A percentile compares a stretch with the other conserved stretches of the same genome.
phyloP scores from a whole-genome alignment of 2,888 invertebrate species.

The Yponomeuta sedellus region DNA sequence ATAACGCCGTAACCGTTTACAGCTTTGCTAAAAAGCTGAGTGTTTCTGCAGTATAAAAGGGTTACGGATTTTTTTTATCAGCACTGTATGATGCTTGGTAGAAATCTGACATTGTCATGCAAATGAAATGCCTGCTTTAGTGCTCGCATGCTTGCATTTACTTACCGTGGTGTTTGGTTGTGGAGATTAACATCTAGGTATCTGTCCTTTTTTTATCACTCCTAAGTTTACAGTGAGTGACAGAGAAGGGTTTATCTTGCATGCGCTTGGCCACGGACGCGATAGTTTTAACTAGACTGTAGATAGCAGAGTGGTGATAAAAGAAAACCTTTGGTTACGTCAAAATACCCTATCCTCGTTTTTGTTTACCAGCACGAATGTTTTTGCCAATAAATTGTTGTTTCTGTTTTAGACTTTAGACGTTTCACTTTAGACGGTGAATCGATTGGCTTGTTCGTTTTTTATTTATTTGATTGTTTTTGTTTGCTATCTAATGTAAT shows the following conservation, averaged over 20 bases:
- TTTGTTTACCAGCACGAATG: slow-evolving; percentile 47
- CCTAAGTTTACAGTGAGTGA: not conserved
- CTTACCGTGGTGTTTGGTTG: not conserved
- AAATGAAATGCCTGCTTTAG: slow-evolving; percentile 1
- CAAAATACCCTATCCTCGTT: not conserved
- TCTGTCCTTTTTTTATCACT: not conserved
- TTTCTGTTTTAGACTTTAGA: slow-evolving; percentile 24
- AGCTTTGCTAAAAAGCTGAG: too few relatives aligned
- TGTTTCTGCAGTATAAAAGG: too few relatives aligned
- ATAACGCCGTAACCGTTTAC: too few relatives aligned
- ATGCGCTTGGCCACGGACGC: not conserved
- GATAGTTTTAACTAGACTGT: not conserved
- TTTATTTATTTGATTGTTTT: slow-evolving; percentile 45
- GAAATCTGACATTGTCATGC: not conserved
- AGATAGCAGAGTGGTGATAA: not conserved
- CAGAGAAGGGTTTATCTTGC: not conserved
- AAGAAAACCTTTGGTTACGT: not conserved
- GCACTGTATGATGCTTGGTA: not conserved
- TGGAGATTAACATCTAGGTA: not conserved
- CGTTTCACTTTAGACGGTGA: slow-evolving; percentile 48
- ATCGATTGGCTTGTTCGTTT: slow-evolving; percentile 43
- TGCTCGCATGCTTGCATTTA: slow-evolving; percentile 1
- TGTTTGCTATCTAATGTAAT: slow-evolving; percentile 63
- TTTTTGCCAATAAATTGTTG: slow-evolving; percentile 65
- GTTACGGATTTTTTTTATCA: not conserved